These are phyloP conservation scores for Sardina pilchardus DNA, from an alignment of 2,113 vertebrate genomes.

Conservation along the genomic window DNA sequence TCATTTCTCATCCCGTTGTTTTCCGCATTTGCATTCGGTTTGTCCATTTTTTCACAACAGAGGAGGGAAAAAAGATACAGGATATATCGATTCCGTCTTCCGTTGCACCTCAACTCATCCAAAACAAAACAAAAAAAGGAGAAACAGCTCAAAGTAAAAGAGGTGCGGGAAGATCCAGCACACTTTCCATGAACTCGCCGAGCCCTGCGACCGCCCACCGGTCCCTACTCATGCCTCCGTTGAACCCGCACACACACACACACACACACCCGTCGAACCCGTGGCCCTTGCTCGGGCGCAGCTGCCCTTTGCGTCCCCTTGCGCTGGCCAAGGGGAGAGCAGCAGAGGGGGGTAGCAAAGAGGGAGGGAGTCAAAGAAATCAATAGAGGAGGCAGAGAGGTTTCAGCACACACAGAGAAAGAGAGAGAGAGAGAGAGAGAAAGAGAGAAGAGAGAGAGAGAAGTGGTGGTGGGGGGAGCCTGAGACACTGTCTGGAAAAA, in stretches of 20 bases:
- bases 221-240: background rate
- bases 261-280: background rate
- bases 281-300: background rate
- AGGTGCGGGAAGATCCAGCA: conserved; percentile 23
- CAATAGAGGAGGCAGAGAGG: background rate
- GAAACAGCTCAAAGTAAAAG: conserved; percentile 28
- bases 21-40: conserved; percentile 68
- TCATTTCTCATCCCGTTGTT: conserved; percentile 68
- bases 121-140: conserved; percentile 56
- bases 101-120: conserved; percentile 15
- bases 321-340: background rate
- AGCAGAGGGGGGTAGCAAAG: conserved; percentile 27
- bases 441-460: conserved; percentile 13
- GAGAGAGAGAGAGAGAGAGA: background rate
- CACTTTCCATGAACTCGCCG: conserved; percentile 18
- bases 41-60: conserved; percentile 67
- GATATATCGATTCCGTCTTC: conserved; percentile 16
- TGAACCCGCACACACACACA: background rate
- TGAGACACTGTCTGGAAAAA: conserved; percentile 38
- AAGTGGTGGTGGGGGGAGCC: conserved; percentile 24
- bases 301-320: background rate
- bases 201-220: conserved; percentile 8
- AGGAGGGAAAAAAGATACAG: conserved; percentile 69
- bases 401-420: conserved; percentile 16
- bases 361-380: conserved; percentile 17